Evolutionary conservation across 2,797 vertebrate species (phyloP).

Genomic region (Bucorvus abyssinicus): DNA sequence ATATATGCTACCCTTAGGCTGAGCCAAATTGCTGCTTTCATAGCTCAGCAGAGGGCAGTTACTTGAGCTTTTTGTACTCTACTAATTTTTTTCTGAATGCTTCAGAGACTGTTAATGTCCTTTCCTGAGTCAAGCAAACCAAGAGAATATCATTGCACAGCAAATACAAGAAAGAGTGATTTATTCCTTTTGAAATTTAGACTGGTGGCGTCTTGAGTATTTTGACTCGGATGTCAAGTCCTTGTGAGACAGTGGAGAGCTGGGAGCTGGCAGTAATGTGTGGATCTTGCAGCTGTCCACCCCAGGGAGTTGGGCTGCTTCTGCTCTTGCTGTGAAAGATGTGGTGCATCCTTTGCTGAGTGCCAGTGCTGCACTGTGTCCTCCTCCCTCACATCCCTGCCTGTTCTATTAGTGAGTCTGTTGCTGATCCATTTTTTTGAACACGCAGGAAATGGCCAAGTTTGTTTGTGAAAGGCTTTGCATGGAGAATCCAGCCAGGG

Average conservation of each 20-base stretch:
- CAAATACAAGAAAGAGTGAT: neutral
- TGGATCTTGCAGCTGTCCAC: neutral
- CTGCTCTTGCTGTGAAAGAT: neutral
- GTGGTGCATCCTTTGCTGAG: accelerated
- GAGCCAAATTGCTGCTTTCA: constrained; percentile 33
- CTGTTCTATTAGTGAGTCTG: neutral
- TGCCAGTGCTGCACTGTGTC: neutral
- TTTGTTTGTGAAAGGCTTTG: neutral
- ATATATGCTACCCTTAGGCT: neutral
- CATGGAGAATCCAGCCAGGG: neutral
- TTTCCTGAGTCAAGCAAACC: neutral
- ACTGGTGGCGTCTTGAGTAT: neutral
- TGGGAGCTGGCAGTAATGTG: neutral
- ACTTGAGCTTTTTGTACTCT: neutral
- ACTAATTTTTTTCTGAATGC: constrained; percentile 22
- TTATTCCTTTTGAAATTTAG: neutral
- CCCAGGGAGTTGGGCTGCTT: neutral
- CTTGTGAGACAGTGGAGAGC: neutral
- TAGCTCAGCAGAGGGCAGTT: neutral
- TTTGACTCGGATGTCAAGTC: neutral
- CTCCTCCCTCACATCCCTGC: neutral
- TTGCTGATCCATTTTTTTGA: neutral
- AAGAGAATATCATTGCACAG: neutral
- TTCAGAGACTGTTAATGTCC: neutral
- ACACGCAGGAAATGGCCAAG: neutral